phyloP scores from a whole-genome alignment of 2,113 vertebrate species.

The Myanophis thanlyinensis region DNA sequence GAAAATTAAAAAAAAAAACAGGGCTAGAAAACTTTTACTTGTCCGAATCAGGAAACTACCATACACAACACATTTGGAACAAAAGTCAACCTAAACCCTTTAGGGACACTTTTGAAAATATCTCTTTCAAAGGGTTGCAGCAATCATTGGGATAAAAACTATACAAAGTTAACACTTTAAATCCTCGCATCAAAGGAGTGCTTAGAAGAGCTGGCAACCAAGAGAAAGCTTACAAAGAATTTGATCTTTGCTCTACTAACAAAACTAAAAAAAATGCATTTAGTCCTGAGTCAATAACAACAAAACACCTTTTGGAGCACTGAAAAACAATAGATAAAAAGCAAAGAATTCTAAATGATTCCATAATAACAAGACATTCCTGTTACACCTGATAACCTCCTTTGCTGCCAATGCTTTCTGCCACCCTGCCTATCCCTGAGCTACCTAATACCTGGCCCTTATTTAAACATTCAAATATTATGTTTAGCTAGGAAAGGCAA shows the following conservation, averaged over 20 bases:
- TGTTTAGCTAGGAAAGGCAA: background rate
- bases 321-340: background rate
- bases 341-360: background rate
- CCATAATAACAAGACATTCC: background rate
- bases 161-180: background rate
- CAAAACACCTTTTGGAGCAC: background rate
- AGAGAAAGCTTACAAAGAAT: background rate
- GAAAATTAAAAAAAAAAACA: background rate
- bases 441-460: background rate
- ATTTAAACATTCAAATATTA: background rate
- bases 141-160: background rate
- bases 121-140: background rate
- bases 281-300: background rate
- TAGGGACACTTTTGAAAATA: no score
- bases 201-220: background rate
- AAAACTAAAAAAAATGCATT: background rate
- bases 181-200: background rate
- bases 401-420: background rate
- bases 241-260: background rate
- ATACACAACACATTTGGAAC: background rate
- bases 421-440: background rate
- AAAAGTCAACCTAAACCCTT: background rate
- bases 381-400: background rate
- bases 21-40: background rate
- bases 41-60: background rate